These are phyloP conservation scores for Takifugu bimaculatus DNA, from an alignment of 2,113 vertebrate genomes.

Conservation along the genomic window DNA sequence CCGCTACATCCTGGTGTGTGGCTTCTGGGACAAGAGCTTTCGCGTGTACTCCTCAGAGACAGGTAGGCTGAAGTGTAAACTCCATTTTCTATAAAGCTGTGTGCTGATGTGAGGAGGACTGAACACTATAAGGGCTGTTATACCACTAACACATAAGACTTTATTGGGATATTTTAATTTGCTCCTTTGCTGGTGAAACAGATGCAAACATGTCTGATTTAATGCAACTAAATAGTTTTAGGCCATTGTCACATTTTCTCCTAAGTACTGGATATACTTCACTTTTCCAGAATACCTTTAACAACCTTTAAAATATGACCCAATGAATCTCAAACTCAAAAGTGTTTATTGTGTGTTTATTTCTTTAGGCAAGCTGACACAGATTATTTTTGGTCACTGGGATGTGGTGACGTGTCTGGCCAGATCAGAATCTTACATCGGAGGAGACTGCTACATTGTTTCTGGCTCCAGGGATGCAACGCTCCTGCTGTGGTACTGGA, in stretches of 20 bases:
- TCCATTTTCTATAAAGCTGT: conserved; percentile 52
- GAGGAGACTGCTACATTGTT: conserved; percentile 97
- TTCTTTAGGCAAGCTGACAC: conserved; percentile 87
- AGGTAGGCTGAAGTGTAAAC: conserved; percentile 76
- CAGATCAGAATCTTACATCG: conserved; percentile 95
- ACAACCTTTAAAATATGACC: no score
- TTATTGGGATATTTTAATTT: neutral
- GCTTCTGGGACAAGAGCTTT: conserved; percentile 99
- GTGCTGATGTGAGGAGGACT: conserved; percentile 59
- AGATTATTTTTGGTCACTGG: conserved; percentile 99
- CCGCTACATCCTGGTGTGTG: conserved; percentile 96
- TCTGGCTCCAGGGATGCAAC: conserved; percentile 96
- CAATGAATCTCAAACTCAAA: neutral
- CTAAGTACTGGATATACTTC: no score
- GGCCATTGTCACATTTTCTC: neutral
- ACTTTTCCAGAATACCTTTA: no score
- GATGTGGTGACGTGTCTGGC: conserved; percentile 97
- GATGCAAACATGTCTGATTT: no score
- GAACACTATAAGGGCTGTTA: conserved; percentile 18
- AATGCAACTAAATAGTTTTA: neutral
- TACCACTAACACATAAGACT: conserved; percentile 42
- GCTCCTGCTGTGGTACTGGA: conserved; percentile 97
- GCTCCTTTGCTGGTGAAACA: neutral
- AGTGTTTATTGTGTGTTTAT: neutral
- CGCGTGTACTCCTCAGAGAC: conserved; percentile 97